Evolutionary conservation across 2,113 vertebrate species (phyloP), one percentile per base, ranked within the genome.

Genomic region (Microcebus lehilahytsara): DNA sequence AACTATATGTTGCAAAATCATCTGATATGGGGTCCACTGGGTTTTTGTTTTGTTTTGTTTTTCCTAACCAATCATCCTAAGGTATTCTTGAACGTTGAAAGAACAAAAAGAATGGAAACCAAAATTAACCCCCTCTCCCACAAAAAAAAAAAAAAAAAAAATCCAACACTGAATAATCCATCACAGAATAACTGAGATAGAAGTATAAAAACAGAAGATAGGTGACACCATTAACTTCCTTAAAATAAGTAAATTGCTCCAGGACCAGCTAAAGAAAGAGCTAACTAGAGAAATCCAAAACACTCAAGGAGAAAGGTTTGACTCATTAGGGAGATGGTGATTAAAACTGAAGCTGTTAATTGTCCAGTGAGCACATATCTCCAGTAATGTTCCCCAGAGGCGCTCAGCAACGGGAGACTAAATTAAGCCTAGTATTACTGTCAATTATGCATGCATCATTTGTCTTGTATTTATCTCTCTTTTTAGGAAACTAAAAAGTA

Each of bases 321-420:
- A 96, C 95, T 85, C 91, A 96, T 97, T 90, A 96, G 75, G 58
- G 37, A 96, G 80, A 64, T 14, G 10, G 84, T 97, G 87, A 97
- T 96, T 97, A 96, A 96, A 97, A 87, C 37, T 78, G 46, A 87
- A 90, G 84, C 46, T 95, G 80, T 92, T 97, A 95, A 96, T 85
- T 97, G 84, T 95, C 77, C 93, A 67, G 90, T 91, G 60, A 72
- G 92, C 60, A 53, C 66, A 6, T 13, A 62, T 25, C 34, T 34
- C 71, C 27, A 80, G 71, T n/a, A 91, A 92, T 23, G 53, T 53
- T 92, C 89, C 91, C 95, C 22, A 40, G 30, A 84, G 89, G 66
- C 16, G 53, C 71, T 83, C 69, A 49, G 64, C 42, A 93, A 80
- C n/a, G 71, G 66, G 85, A 96, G 86, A 83, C 53, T 84, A 91